These are phyloP conservation scores for Psylliodes chrysocephalus DNA, from an alignment of 2,888 invertebrate genomes.

Conservation along the genomic window DNA sequence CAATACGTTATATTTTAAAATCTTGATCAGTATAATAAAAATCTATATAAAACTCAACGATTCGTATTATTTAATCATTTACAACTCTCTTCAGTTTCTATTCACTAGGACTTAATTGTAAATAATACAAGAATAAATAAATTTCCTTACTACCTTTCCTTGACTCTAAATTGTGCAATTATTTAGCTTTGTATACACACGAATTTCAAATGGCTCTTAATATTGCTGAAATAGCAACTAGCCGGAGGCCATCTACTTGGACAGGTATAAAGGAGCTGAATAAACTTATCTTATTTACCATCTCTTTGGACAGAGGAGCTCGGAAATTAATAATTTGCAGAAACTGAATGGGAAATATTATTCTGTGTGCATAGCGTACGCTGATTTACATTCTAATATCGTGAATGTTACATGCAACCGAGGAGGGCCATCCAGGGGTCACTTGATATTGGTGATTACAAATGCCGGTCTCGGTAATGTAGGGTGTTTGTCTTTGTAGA, in stretches of 20 bases:
- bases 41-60: too few species aligned
- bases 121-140: too few species aligned
- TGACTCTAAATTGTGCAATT: neutral
- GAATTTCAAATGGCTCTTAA: slow-evolving; percentile 30
- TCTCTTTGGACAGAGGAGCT: slow-evolving; percentile 45
- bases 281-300: slow-evolving; percentile 49
- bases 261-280: slow-evolving; percentile 42
- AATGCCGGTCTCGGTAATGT: slow-evolving; percentile 19
- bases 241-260: slow-evolving; percentile 34
- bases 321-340: slow-evolving; percentile 50
- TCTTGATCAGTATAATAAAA: too few species aligned
- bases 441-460: slow-evolving; percentile 34
- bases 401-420: slow-evolving; percentile 31
- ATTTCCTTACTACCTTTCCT: neutral
- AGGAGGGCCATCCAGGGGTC: slow-evolving; percentile 20
- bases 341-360: slow-evolving; percentile 42
- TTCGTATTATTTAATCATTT: too few species aligned
- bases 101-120: too few species aligned
- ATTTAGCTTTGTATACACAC: neutral
- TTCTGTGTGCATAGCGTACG: slow-evolving; percentile 34
- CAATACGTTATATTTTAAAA: too few species aligned
- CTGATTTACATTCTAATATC: slow-evolving; percentile 40
- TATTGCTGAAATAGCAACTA: slow-evolving; percentile 30
- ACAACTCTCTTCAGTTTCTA: too few species aligned
- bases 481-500: slow-evolving; percentile 21